These are phyloP conservation scores for Apodemia zela DNA, from an alignment of 2,888 invertebrate species.

Conservation along the genomic window DNA sequence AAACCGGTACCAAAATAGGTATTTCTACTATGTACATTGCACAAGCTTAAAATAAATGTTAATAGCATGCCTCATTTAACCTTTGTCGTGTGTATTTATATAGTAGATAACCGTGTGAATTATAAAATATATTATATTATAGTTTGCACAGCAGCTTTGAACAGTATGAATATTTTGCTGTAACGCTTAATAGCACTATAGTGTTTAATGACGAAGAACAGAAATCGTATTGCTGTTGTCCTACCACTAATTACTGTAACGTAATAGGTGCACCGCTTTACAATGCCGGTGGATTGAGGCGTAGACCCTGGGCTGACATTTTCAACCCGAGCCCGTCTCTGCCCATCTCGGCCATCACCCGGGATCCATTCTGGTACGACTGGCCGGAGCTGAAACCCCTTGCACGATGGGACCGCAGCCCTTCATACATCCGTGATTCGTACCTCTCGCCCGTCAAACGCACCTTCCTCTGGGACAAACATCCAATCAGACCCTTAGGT, in stretches of 20 bases:
- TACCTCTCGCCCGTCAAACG: slow-evolving; percentile 95
- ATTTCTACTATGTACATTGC: no score
- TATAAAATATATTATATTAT: neutral
- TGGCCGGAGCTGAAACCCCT: slow-evolving; percentile 89
- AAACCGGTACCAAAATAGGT: no score
- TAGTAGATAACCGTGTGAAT: neutral
- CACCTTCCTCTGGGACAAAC: slow-evolving; percentile 94
- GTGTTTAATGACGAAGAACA: slow-evolving; percentile 54
- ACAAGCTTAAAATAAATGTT: neutral
- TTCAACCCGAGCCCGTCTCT: slow-evolving; percentile 89
- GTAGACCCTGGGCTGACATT: slow-evolving; percentile 83
- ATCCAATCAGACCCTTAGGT: slow-evolving; percentile 95
- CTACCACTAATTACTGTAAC: slow-evolving; percentile 57
- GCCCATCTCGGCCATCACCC: slow-evolving; percentile 89
- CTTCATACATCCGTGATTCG: slow-evolving; percentile 91
- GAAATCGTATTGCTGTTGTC: slow-evolving; percentile 55
- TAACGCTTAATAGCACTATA: slow-evolving; percentile 34
- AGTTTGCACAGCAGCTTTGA: slow-evolving; percentile 22
- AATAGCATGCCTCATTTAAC: neutral
- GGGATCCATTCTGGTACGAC: slow-evolving; percentile 95
- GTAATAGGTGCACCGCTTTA: slow-evolving; percentile 85
- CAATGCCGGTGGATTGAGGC: slow-evolving; percentile 82
- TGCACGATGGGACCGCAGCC: slow-evolving; percentile 85
- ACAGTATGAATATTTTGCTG: slow-evolving; percentile 22
- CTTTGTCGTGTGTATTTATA: neutral